Conservation (phyloP, 2,797 vertebrate species). For the Onychomys leucogaster region DNA sequence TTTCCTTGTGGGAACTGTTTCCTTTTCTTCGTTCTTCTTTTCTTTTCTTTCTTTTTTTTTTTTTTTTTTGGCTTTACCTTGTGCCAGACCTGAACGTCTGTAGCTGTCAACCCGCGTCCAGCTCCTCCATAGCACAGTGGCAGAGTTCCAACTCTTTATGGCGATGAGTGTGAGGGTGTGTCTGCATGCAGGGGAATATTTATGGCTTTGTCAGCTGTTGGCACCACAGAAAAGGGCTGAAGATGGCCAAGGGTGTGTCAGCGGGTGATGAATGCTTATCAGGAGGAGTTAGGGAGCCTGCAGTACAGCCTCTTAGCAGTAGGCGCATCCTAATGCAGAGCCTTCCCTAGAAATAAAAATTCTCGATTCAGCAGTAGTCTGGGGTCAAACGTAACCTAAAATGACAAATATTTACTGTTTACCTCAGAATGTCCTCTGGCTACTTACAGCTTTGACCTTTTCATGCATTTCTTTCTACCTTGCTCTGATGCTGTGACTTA, state of each 20-base stretch:
- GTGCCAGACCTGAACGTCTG: constrained; percentile 64
- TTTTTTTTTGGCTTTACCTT: constrained; percentile 43
- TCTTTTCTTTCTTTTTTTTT: not conserved
- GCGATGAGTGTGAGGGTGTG: not conserved
- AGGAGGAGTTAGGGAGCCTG: not conserved
- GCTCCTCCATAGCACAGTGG: constrained; percentile 41
- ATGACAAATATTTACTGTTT: not conserved
- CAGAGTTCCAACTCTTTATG: constrained; percentile 46
- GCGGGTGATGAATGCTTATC: constrained; percentile 33
- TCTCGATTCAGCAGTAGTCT: not conserved
- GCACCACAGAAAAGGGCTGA: constrained; percentile 38
- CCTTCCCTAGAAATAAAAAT: constrained; percentile 38
- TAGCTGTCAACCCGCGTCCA: constrained; percentile 37
- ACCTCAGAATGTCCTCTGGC: not conserved
- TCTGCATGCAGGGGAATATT: constrained; percentile 58
- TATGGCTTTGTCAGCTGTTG: constrained; percentile 74
- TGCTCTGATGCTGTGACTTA: not conserved
- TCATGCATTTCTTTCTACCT: not conserved
- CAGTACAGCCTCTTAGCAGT: not conserved
- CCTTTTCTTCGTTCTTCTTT: not conserved
- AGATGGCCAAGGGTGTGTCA: constrained; percentile 50
- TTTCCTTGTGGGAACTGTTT: not conserved
- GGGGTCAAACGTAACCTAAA: not conserved
- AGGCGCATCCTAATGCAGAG: not conserved
- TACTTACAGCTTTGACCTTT: not conserved